These are phyloP conservation scores for Psittacula derbiana DNA, from an alignment of 2,797 vertebrate species.

Conservation along the genomic window DNA sequence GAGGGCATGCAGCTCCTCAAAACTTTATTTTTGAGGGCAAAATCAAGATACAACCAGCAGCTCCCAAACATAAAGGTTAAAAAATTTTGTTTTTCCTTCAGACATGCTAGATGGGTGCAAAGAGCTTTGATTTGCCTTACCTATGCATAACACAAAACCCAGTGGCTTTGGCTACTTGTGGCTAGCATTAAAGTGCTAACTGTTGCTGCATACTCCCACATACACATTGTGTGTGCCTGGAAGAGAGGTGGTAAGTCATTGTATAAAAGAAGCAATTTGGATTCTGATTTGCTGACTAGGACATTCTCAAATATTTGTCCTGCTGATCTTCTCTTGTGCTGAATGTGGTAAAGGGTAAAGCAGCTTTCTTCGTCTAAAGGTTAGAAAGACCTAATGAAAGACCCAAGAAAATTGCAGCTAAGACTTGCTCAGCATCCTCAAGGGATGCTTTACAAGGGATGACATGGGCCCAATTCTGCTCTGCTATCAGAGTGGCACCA, in stretches of 20 bases:
- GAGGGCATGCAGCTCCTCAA: neutral
- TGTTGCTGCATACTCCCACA: neutral
- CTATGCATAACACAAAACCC: neutral
- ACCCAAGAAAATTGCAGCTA: neutral
- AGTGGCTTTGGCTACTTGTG: neutral
- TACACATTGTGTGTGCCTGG: neutral
- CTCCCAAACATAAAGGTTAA: neutral
- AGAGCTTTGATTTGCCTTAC: neutral
- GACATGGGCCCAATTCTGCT: neutral
- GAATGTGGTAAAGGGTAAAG: slow-evolving; percentile 3
- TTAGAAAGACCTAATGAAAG: neutral
- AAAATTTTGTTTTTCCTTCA: neutral
- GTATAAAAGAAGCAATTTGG: slow-evolving; percentile 30
- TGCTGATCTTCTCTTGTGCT: neutral
- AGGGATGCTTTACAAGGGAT: neutral
- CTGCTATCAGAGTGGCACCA: neutral
- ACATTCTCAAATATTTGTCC: slow-evolving; percentile 34
- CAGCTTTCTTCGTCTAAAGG: neutral
- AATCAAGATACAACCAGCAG: neutral
- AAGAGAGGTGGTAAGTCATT: neutral
- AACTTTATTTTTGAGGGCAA: neutral
- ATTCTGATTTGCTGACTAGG: slow-evolving; percentile 19
- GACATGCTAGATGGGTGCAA: neutral
- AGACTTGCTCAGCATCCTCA: neutral
- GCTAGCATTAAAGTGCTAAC: neutral